Conservation (phyloP, 1,140 invertebrate genomes). For the Coptotermes formosanus region DNA sequence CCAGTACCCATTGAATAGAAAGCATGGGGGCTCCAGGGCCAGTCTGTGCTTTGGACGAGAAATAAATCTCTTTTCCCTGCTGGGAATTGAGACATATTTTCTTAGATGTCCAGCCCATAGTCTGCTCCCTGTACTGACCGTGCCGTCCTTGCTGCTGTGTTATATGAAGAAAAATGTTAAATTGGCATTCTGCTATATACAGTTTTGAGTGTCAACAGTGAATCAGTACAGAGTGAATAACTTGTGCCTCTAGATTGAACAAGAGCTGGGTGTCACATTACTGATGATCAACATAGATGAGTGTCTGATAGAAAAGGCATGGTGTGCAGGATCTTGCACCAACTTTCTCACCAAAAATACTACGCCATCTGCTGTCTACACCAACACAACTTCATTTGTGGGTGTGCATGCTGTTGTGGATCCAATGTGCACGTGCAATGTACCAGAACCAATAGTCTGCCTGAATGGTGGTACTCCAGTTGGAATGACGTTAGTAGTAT, state of each 20-base stretch:
- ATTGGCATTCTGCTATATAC: no score
- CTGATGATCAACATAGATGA: conserved; percentile 86
- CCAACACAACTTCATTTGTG: conserved; percentile 86
- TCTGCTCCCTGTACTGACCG: no score
- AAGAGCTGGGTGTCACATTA: conserved; percentile 68
- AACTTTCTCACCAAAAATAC: conserved; percentile 69
- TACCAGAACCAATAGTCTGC: conserved; percentile 55
- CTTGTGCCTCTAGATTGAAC: conserved; percentile 57
- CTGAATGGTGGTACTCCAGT: conserved; percentile 70
- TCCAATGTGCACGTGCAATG: conserved; percentile 69
- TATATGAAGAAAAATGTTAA: no score
- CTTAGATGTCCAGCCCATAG: no score
- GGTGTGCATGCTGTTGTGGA: conserved; percentile 79
- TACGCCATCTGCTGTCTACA: conserved; percentile 76
- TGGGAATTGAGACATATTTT: no score
- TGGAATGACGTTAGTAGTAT: conserved; percentile 41
- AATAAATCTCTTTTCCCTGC: no score
- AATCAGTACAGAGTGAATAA: no score
- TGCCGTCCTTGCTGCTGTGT: no score
- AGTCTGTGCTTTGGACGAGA: no score
- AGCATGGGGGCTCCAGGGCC: no score
- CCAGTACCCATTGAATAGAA: no score
- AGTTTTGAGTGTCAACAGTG: no score
- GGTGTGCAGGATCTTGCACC: conserved; percentile 69
- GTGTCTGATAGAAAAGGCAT: conserved; percentile 72